Evolutionary conservation across 2,888 invertebrate species (phyloP).

Genomic region (Lordiphosa andalusiaca): DNA sequence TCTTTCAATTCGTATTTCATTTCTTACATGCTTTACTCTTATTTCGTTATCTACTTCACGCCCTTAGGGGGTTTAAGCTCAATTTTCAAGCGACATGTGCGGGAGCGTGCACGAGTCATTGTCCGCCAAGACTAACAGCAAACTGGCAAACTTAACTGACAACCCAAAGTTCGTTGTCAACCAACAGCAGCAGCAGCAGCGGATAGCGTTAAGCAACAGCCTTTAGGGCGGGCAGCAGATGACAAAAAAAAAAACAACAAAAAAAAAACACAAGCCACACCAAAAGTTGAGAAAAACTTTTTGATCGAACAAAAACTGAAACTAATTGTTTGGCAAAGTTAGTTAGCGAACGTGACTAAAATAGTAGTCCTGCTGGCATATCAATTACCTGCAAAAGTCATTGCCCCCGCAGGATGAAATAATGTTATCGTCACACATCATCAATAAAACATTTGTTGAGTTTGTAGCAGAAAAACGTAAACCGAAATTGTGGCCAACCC

Average conservation of each 20-base stretch:
- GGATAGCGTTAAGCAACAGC: constrained; percentile 48
- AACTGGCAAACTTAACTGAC: constrained; percentile 28
- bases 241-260: not conserved
- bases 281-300: constrained; percentile 52
- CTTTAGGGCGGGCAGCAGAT: constrained; percentile 11
- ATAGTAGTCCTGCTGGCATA: constrained; percentile 38
- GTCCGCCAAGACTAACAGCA: constrained; percentile 1
- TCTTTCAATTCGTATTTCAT: not conserved
- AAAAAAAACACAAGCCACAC: constrained; percentile 22
- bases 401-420: constrained; percentile 16
- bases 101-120: not conserved
- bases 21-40: constrained; percentile 44
- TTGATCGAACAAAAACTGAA: constrained; percentile 36
- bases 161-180: constrained; percentile 27
- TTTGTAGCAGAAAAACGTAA: constrained; percentile 45
- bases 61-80: constrained; percentile 29
- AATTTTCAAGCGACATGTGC: constrained; percentile 30
- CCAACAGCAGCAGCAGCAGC: constrained; percentile 11
- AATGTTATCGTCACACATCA: constrained; percentile 57
- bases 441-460: constrained; percentile 59
- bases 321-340: constrained; percentile 69
- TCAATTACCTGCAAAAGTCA: constrained; percentile 57
- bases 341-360: constrained; percentile 63
- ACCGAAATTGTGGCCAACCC: constrained; percentile 60
- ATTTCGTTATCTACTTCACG: constrained; percentile 45